These are phyloP conservation scores for Epinephelus awoara DNA, from an alignment of 2,797 vertebrate species.

Conservation along the genomic window DNA sequence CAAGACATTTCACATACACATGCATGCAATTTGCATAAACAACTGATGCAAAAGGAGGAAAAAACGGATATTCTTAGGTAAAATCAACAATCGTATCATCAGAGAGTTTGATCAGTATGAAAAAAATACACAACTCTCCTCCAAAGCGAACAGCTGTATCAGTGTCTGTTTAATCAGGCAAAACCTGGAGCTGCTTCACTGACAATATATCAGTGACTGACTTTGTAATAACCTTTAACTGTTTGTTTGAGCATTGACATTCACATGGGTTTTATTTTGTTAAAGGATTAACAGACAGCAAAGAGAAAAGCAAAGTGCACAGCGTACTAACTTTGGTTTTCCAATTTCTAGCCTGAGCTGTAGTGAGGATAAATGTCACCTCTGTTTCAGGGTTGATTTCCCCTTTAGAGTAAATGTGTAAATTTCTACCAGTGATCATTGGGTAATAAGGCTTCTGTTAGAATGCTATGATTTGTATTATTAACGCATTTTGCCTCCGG, in stretches of 20 bases:
- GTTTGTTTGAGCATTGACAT: constrained; percentile 34
- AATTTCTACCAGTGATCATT: constrained; percentile 10
- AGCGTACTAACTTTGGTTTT: neutral
- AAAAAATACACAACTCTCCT: constrained; percentile 3
- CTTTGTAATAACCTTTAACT: constrained; percentile 54
- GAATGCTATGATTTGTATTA: constrained; percentile 41
- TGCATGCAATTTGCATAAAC: neutral
- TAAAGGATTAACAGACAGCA: constrained; percentile 25
- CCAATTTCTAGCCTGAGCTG: neutral
- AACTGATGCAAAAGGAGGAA: neutral
- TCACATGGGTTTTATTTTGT: constrained; percentile 36
- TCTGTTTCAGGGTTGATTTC: constrained; percentile 27
- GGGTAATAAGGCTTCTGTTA: constrained; percentile 37
- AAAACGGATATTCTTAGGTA: neutral
- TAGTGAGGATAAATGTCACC: neutral
- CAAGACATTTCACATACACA: constrained; percentile 1
- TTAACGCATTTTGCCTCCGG: constrained; percentile 49
- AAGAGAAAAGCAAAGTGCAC: neutral
- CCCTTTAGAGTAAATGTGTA: constrained; percentile 2
- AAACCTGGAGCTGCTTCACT: constrained; percentile 45
- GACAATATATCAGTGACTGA: constrained; percentile 39
- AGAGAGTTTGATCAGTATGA: constrained; percentile 1
- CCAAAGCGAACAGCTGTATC: constrained; percentile 13
- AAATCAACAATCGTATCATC: neutral
- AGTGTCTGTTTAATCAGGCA: constrained; percentile 46